Percentiles rank a stretch among this genome's conserved stretches.
Conservation (phyloP, 1,140 invertebrate species). For the Epicauta chinensis region DNA sequence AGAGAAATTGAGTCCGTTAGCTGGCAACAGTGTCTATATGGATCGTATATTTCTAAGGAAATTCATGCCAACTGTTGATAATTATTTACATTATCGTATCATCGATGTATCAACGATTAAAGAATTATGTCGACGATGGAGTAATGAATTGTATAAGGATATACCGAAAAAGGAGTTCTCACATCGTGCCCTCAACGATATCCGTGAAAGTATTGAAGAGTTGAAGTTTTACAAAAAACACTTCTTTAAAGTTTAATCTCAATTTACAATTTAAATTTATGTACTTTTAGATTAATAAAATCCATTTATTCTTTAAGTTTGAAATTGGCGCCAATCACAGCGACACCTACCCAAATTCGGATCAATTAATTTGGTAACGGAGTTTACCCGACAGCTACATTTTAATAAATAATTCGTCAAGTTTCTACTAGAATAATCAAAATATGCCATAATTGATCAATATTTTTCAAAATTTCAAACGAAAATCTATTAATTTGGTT, state of each 20-base stretch:
- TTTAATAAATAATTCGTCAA: too few relatives aligned
- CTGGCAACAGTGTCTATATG: conserved; percentile 85
- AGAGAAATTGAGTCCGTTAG: conserved; percentile 60
- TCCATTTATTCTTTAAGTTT: too few relatives aligned
- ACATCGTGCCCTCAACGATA: conserved; percentile 78
- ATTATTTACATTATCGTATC: conserved; percentile 87
- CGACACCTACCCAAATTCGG: too few relatives aligned
- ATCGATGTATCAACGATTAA: conserved; percentile 90
- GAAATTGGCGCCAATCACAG: too few relatives aligned
- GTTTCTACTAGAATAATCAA: too few relatives aligned
- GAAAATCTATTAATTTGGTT: too few relatives aligned
- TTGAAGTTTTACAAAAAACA: conserved; percentile 49
- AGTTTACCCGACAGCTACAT: too few relatives aligned
- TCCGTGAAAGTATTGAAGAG: conserved; percentile 80
- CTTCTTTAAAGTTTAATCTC: conserved; percentile 31
- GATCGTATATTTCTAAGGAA: conserved; percentile 74
- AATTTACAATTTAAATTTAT: too few relatives aligned
- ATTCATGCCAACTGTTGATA: conserved; percentile 66
- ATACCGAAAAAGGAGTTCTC: conserved; percentile 57
- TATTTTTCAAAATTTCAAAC: too few relatives aligned
- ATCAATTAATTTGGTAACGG: too few relatives aligned
- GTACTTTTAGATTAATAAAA: too few relatives aligned
- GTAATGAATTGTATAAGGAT: conserved; percentile 49
- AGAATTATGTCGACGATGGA: conserved; percentile 77
- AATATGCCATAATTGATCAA: too few relatives aligned